Base-by-base conservation (phyloP, 2,888 invertebrate genomes). In the Chrysolina americana region DNA sequence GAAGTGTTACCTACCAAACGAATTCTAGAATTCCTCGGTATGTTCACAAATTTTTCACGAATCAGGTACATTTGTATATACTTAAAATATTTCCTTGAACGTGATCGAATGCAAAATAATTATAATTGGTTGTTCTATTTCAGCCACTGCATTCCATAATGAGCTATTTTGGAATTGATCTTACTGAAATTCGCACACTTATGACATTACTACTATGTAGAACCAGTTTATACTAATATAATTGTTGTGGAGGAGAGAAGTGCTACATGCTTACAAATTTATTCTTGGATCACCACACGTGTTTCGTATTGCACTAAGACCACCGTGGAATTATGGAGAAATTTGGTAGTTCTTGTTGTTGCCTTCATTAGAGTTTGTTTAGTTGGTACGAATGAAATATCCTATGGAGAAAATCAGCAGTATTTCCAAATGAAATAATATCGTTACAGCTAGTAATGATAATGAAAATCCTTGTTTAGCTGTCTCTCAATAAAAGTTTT, bases 101-200 rank as follows among this genome's bases (percentile, higher is more conserved):
- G 50, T 50, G 50, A 50, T 50, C 50, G 10, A 50, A 50, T 50
- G n/a, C 50, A 50, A 50, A 50, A 50, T 50, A 50, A 50, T 17
- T 50, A 50, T 50, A 19, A 19, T 17, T 17, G 19, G 50, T 19
- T 8, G 50, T n/a, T 50, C 50, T 50, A 50, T 50, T 50, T 50
- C n/a, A 50, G 50, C 9, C n/a, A 50, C 50, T 10, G n/a, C 50
- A n/a, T 50, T 50, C n/a, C 50, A 50, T 19, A 50, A 13, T 50
- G 6, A 10, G 50, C 19, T 50, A 50, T 50, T 50, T 50, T 17
- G 50, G 50, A 15, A 50, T 19, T 50, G 50, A 17, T 50, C 50
- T 19, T 2, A 19, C 19, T 19, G 50, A 50, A 19, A 19, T 19
- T 6, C n/a, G n/a, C 50, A 50, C 50, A 47, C 15, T 47, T n/a